phyloP scores from a whole-genome alignment of 1,140 invertebrate species.

The Heliconius nattereri region DNA sequence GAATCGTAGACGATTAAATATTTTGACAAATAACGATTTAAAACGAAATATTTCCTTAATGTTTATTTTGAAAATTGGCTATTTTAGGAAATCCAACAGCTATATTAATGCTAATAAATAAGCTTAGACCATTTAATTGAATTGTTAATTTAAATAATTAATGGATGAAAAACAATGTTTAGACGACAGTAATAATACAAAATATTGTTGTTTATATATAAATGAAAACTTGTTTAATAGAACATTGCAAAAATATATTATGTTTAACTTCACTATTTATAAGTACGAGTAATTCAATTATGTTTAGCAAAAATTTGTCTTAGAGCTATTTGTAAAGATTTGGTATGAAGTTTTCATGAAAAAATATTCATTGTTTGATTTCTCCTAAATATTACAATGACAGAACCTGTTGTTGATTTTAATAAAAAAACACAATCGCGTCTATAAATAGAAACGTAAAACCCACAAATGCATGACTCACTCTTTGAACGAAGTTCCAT shows the following conservation, averaged over 20 bases:
- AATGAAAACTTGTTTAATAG: too few species aligned
- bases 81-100: neutral
- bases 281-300: too few species aligned
- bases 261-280: too few species aligned
- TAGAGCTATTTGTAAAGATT: too few species aligned
- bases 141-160: neutral
- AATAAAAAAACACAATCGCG: neutral
- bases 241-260: too few species aligned
- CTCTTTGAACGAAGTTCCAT: neutral
- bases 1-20: neutral
- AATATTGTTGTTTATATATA: too few species aligned
- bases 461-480: constrained; percentile 29
- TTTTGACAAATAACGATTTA: neutral
- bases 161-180: neutral
- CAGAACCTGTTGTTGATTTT: too few species aligned
- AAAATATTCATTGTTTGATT: too few species aligned
- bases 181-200: too few species aligned
- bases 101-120: neutral
- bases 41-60: neutral
- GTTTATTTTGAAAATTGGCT: neutral
- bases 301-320: too few species aligned
- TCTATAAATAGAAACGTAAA: constrained; percentile 26
- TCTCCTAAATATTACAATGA: too few species aligned
- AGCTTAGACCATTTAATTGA: neutral
- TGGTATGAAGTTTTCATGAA: too few species aligned